A percentile compares a stretch with the other conserved stretches of the same genome.
phyloP scores from a whole-genome alignment of 2,113 vertebrate species.

The Ceyx cyanopectus region DNA sequence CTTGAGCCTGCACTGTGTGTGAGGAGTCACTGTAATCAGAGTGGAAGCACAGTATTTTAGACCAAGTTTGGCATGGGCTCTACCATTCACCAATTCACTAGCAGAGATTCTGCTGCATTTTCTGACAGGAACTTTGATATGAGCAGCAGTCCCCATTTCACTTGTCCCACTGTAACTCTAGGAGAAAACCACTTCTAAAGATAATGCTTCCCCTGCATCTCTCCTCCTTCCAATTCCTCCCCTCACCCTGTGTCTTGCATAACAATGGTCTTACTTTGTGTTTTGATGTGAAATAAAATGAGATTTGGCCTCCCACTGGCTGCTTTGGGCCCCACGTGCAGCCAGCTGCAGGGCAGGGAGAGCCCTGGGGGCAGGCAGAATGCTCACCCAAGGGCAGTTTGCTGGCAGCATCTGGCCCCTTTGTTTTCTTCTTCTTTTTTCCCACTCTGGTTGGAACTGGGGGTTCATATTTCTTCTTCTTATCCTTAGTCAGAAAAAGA shows the following conservation, averaged over 20 bases:
- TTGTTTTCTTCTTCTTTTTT: constrained; percentile 97
- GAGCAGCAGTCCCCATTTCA: background rate
- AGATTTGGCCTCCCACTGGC: background rate
- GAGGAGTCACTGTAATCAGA: constrained; percentile 89
- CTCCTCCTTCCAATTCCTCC: background rate
- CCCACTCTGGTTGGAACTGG: constrained; percentile 98
- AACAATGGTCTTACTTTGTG: background rate
- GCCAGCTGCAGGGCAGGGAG: accelerated
- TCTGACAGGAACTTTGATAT: background rate
- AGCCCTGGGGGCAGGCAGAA: background rate
- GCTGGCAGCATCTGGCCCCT: constrained; percentile 97
- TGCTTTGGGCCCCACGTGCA: background rate
- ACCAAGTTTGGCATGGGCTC: background rate
- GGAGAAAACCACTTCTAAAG: background rate
- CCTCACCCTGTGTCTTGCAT: background rate
- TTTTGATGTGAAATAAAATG: background rate
- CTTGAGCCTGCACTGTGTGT: constrained; percentile 96
- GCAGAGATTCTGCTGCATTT: background rate
- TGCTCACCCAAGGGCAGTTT: constrained; percentile 92
- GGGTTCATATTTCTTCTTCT: constrained; percentile 99
- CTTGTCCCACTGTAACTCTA: background rate
- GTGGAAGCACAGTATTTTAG: background rate
- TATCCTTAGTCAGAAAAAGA: constrained; percentile 81
- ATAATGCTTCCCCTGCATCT: background rate
- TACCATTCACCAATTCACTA: background rate